Base-by-base conservation (phyloP, 1,140 invertebrate species). In the Macrotrachela quadricornifera region DNA sequence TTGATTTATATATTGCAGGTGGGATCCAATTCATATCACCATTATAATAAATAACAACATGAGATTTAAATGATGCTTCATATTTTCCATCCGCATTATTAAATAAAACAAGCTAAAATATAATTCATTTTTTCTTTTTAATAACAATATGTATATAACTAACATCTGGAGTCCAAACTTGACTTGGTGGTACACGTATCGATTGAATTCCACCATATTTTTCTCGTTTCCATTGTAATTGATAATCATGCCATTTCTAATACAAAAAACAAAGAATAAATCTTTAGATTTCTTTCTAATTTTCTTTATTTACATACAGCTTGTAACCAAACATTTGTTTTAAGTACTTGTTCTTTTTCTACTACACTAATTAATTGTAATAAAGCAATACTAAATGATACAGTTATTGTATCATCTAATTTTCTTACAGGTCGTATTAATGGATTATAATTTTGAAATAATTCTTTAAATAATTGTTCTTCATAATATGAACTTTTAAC, bases 351-450 rank as follows among this genome's bases (percentile, higher is more conserved):
- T 74, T 91, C 92, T 71, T 92, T 94, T 73, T 95, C 90, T 65
- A 96, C 92, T 74, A 97, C 86, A 71, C 91, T 95, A 71, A 99
- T 97, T 56, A 97, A 79, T 73, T 97, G 90, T 59, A 96, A 88
- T 66, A 99, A 87, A 57, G 90, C 88, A 49, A 97, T 77, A 56
- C 86, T 87, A 71, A 97, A 96, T 63, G 81, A 76, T 56, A 99
- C 87, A 69, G 85, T 81, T 54, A 97, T 84, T 68, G 87, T 91
- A 71, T 92, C 82, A 59, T 85, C 92, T 79, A 91, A 88, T 69
- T 94, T 88, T 70, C 85, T 80, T 54, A 97, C 14, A 16, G 51
- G 51, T 44, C 46, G 36, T 30, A 53, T 53, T 36, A 43, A 43
- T 15, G 51, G 51, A 43, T 53, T 53, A 37, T 53, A 53, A 4